Base-by-base conservation (phyloP, 2,888 invertebrate species). In the Xestia xanthographa region DNA sequence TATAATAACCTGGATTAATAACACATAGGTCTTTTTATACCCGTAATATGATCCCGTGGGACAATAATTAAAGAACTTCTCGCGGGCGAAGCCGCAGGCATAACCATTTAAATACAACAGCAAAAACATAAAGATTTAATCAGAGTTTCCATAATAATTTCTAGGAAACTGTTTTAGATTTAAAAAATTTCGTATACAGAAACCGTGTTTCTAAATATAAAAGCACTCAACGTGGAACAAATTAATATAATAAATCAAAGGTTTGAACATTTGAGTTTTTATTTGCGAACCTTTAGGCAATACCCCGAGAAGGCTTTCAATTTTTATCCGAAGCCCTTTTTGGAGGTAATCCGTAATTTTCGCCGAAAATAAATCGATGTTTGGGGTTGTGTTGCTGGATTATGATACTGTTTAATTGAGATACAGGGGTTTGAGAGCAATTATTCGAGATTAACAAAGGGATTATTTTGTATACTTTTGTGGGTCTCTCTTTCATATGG, bases 311-410 rank as follows among this genome's bases (percentile, higher is more conserved):
- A 50, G 56, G 48, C 26, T 62, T 60, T 67, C 9, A 38, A 71
- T 62, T 62, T 75, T 77, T 43, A 66, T 83, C 34, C 41, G 41
- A 63, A 69, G 26, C 63, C 66, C 26, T 72, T 83, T 83, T 72
- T 60, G 6, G 48, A n/a, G n/a, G 38, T 62, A 67, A 67, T 70
- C 53, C 41, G 56, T 29, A 69, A 65, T 74, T 72, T 74, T 83
- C 29, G n/a, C 26, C 3, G n/a, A 71, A 66, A 63, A 71, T 38
- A 53, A 82, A 77, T 77, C 67, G 34, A 71, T 62, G 58, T 20
- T 71, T 38, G n/a, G 65, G 22, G 38, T 70, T 29, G 60, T 56
- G 63, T 41, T 6, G 0, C 20, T 6, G 41, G 62, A 53, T 82
- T 71, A 68, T 68, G 45, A 68, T 72, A 68, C 22, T 53, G 22